Base-by-base conservation (phyloP, 2,888 invertebrate species). In the Cataglyphis albicans region DNA sequence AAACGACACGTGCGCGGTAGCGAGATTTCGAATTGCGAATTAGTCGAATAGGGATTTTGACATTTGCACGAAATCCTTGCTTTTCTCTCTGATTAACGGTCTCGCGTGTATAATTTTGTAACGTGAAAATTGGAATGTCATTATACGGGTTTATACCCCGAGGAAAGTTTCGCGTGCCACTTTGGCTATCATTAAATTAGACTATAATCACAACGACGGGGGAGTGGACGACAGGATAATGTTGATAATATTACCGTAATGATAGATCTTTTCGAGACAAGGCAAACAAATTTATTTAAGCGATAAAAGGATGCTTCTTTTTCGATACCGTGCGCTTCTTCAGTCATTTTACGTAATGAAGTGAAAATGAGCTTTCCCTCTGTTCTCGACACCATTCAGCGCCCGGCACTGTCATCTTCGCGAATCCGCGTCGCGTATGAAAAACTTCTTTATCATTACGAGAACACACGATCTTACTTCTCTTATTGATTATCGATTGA, bases 291-390 rank as follows among this genome's bases (percentile, higher is more conserved):
- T 44, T 48, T 32, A 48, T 32, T 65, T 48, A 21, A 15, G 44
- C 6, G 21, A 21, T 44, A 68, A 38, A 25, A 48, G 5, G 6
- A 18, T 18, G 21, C 35, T 35, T 21, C 52, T 82, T 67, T 82
- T 68, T 61, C 61, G 35, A 82, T 55, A 63, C 38, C 63, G 25
- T 32, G 32, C 48, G 67, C 38, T 32, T 48, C 48, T 48, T n/a
- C 32, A 12, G n/a, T 12, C 38, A 35, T 75, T 75, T 75, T 75
- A 75, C 52, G 75, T 75, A 75, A 76, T 70, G 55, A 76, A 48
- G 76, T 76, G 76, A 76, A 76, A 76, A 76, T 76, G 55, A 55
- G 64, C 52, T 76, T 76, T 76, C 76, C 70, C 59, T 76, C 41
- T 55, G 21, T 41, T 55, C 70, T 38, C 72, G 29, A 55, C 70